Conservation (phyloP, 2,113 vertebrate genomes). For the Maccullochella peelii region DNA sequence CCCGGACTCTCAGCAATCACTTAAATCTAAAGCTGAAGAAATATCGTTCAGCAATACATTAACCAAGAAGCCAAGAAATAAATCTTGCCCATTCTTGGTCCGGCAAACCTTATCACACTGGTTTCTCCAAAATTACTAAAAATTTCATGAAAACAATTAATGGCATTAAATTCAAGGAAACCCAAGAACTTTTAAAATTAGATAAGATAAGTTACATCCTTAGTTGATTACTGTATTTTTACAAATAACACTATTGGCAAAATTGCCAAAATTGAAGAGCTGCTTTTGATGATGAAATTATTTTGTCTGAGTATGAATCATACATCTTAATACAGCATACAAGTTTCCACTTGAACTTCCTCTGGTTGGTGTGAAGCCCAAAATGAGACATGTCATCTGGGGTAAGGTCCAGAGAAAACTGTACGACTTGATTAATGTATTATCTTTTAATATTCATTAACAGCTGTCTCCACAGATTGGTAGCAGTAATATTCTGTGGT, state of each 20-base stretch:
- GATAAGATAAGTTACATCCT: background rate
- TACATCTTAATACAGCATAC: background rate
- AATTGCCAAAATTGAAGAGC: background rate
- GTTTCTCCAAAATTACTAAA: background rate
- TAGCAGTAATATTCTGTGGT: background rate
- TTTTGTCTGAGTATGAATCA: background rate
- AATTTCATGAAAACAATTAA: constrained; percentile 6
- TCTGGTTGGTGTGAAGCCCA: background rate
- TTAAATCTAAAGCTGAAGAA: background rate
- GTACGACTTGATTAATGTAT: background rate
- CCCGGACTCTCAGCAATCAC: background rate
- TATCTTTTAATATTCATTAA: background rate
- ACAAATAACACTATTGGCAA: background rate
- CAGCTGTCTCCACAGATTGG: background rate
- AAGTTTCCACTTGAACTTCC: background rate
- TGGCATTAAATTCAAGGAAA: background rate
- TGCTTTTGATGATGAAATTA: background rate
- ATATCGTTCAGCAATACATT: background rate
- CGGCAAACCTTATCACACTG: background rate
- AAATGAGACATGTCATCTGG: background rate
- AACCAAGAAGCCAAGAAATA: background rate
- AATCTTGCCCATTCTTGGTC: background rate
- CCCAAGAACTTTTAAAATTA: background rate
- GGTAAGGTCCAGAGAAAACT: background rate
- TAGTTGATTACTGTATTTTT: background rate